Evolutionary conservation across 1,140 invertebrate genomes (phyloP).

Genomic region (Dreissena polymorpha): DNA sequence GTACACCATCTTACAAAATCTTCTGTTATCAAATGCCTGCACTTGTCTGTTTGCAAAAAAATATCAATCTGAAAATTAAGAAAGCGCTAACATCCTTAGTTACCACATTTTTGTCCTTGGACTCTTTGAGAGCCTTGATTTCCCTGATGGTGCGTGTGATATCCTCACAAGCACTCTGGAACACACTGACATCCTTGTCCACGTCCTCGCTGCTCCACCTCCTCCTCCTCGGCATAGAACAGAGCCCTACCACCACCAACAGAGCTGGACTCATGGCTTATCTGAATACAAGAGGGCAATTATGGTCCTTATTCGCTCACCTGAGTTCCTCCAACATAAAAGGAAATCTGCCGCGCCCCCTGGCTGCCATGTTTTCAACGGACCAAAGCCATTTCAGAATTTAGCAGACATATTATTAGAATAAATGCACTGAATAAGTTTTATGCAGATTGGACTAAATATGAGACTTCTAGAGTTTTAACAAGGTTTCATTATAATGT

Average conservation of each 20-base stretch:
- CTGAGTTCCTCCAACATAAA: neutral
- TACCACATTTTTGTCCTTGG: conserved; percentile 72
- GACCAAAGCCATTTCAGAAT: too few species aligned
- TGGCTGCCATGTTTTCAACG: too few species aligned
- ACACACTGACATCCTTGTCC: conserved; percentile 85
- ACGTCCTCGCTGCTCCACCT: conserved; percentile 84
- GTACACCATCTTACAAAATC: too few species aligned
- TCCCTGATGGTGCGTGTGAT: conserved; percentile 84
- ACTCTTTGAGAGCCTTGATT: conserved; percentile 86
- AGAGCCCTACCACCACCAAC: conserved; percentile 29
- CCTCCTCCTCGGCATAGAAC: conserved; percentile 85
- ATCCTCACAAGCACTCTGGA: conserved; percentile 85
- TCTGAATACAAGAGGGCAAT: conserved; percentile 1
- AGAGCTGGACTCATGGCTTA: conserved; percentile 6
- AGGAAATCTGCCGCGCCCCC: too few species aligned
- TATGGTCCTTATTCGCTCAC: neutral
- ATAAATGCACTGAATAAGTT: too few species aligned
- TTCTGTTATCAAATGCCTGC: too few species aligned
- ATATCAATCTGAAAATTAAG: too few species aligned
- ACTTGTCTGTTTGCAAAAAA: too few species aligned
- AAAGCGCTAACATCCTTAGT: neutral
- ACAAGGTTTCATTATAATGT: too few species aligned
- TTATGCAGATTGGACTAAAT: too few species aligned
- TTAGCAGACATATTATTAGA: too few species aligned
- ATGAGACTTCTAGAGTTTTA: too few species aligned